Conservation (phyloP, 1,140 invertebrate species). For the Leptopilina clavipes region DNA sequence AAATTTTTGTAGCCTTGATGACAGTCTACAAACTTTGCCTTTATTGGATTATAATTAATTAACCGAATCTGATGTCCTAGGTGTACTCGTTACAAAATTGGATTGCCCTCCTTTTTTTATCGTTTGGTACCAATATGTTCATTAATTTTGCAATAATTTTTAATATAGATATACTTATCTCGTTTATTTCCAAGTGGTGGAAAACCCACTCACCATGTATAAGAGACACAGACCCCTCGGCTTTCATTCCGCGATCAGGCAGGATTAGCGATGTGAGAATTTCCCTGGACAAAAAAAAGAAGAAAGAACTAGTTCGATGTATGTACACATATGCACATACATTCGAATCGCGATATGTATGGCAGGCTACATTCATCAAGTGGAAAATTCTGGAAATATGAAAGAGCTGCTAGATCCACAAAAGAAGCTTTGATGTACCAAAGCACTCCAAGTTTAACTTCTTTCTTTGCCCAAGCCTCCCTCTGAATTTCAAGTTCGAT, state of each 20-base stretch:
- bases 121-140: not conserved
- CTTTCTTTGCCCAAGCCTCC: not conserved
- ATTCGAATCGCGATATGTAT: not conserved
- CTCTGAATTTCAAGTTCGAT: slow-evolving; percentile 12
- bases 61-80: not conserved
- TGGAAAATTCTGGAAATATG: slow-evolving; percentile 24
- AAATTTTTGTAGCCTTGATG: not conserved
- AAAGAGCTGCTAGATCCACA: slow-evolving; percentile 26
- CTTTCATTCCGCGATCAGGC: slow-evolving; percentile 5
- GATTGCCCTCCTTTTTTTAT: slow-evolving; percentile 1
- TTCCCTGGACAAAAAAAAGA: not conserved
- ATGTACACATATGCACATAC: not conserved
- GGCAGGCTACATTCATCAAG: slow-evolving; percentile 26
- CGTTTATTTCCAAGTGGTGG: no score
- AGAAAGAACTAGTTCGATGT: not conserved
- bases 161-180: no score
- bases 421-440: slow-evolving; percentile 31
- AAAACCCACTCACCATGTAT: not conserved
- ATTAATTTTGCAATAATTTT: not conserved
- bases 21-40: not conserved
- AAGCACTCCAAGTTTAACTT: slow-evolving; percentile 31
- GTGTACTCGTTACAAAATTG: not conserved
- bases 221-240: not conserved
- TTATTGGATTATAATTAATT: slow-evolving; percentile 1
- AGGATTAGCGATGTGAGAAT: slow-evolving; percentile 11